Evolutionary conservation across 2,797 vertebrate genomes (phyloP), one percentile per base, ranked within the genome.

Genomic region (Aphelocoma californica): DNA sequence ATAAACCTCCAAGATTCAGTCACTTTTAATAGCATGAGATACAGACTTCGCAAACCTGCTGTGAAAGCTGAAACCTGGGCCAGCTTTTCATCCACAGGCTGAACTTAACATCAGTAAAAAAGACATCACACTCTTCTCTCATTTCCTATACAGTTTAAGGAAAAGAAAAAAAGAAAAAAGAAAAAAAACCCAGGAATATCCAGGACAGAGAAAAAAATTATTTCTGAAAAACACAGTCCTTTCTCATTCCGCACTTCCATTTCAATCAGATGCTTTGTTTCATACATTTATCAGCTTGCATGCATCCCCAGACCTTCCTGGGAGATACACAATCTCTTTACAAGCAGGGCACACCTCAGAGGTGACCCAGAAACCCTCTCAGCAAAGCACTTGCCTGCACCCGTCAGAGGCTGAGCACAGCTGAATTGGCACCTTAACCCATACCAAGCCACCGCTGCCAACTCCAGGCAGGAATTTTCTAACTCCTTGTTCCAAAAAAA

Each of bases 1-100:
- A 90, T 90, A 91, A 91, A 94, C 56, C 86, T 96, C 86, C 85
- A 95, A 90, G 92, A 93, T 95, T 92, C 85, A 86, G 66, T 91
- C 93, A 94, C 82, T 95, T 97, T 92, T 93, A 96, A 93, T 95
- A 97, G 89, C 54, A 81, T 57, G 87, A 82, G 80, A 91, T 94
- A 90, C 90, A 95, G 82, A 88, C 90, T 94, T 94, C 67, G 88
- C 90, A 94, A 96, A 91, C 61, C 73, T 96, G 73, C 94, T 93
- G 87, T 77, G 82, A 95, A 92, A 91, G 67, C 90, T 88, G 80
- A 94, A 94, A 84, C 73, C 64, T 79, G 40, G 71, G 64, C 87
- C 80, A 95, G 62, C 11, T 94, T 93, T 86, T 96, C 80, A 92
- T 88, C 73, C 82, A 66, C 77, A 81, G 44, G 31, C 56, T 14